Evolutionary conservation across 2,888 invertebrate genomes (phyloP), one percentile per base, ranked within the genome.

Genomic region (Drosophila limbata): DNA sequence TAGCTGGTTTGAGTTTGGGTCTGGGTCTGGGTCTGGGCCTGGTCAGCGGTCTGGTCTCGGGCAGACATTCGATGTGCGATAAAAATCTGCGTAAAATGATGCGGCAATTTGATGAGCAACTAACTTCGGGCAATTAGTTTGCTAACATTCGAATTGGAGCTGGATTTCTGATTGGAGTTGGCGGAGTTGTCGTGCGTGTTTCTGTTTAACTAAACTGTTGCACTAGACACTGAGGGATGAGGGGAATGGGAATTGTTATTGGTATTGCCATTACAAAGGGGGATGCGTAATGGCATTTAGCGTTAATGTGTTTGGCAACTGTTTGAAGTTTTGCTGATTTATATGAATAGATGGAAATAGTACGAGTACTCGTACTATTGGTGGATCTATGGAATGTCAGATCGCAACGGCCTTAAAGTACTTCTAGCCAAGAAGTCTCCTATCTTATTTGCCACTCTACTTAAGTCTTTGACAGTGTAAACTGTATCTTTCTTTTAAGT

Each of bases 101-200:
- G 89, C 84, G 79, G 88, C 86, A 77, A 88, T 89, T 89, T 86
- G 90, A 87, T 87, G 82, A 86, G 86, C 79, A 88, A 81, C 90
- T 81, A 79, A 89, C 79, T 88, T 88, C 51, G 50, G 72, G 74
- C 86, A 89, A 86, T 86, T 89, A 89, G 85, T 84, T 89, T 74
- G 76, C 48, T 63, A 69, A 62, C 77, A 73, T 25, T 21, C 35
- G 35, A 65, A 47, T 52, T 60, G 59, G 44, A 48, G 61, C 15
- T 45, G 44, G 28, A 33, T 45, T 64, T 42, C 35, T 39, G 52
- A 35, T 31, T 37, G 47, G 42, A 60, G 25, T 71, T 71, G 47
- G 37, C 15, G 35, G 25, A 59, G 53, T 62, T 68, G 70, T 73
- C 67, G 44, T 57, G 66, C 69, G 64, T 79, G 80, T 72, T 65